Percentiles rank a stretch among this genome's conserved stretches.
These are phyloP conservation scores for Melinaea menophilus DNA, from an alignment of 2,888 invertebrate species.

Conservation along the genomic window DNA sequence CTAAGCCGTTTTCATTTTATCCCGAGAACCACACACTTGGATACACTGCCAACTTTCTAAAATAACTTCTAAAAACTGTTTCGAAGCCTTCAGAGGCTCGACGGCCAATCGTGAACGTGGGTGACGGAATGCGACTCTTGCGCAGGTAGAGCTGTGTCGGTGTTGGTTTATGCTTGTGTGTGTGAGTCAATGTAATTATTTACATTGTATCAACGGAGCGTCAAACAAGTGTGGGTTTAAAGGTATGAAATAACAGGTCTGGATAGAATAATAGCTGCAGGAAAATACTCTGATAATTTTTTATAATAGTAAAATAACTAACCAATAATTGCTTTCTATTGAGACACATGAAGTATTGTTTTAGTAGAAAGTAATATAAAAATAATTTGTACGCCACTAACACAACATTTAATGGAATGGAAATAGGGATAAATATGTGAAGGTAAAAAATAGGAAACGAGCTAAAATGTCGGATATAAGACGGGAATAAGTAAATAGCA, in stretches of 20 bases:
- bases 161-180: slow-evolving; percentile 40
- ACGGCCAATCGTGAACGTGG: slow-evolving; percentile 64
- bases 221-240: slow-evolving; percentile 38
- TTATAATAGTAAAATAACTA: neutral
- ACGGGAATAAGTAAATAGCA: too few species aligned
- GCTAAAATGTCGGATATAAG: too few species aligned
- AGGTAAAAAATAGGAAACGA: too few species aligned
- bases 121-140: slow-evolving; percentile 73
- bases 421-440: too few species aligned
- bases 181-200: slow-evolving; percentile 50
- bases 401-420: too few species aligned
- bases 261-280: slow-evolving; percentile 12
- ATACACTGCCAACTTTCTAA: slow-evolving; percentile 62
- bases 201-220: slow-evolving; percentile 49
- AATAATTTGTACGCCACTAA: neutral
- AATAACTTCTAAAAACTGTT: slow-evolving; percentile 44
- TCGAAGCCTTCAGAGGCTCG: slow-evolving; percentile 63
- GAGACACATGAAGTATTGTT: too few species aligned
- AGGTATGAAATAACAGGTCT: slow-evolving; percentile 31
- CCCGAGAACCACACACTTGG: slow-evolving; percentile 25
- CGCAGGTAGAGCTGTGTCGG: slow-evolving; percentile 62
- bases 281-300: neutral
- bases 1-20: slow-evolving; percentile 36
- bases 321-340: too few species aligned
- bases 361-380: neutral